Percentiles rank a stretch among this genome's conserved stretches.
These are phyloP conservation scores for Notamacropus eugenii DNA, from an alignment of 2,797 vertebrate species.

Conservation along the genomic window DNA sequence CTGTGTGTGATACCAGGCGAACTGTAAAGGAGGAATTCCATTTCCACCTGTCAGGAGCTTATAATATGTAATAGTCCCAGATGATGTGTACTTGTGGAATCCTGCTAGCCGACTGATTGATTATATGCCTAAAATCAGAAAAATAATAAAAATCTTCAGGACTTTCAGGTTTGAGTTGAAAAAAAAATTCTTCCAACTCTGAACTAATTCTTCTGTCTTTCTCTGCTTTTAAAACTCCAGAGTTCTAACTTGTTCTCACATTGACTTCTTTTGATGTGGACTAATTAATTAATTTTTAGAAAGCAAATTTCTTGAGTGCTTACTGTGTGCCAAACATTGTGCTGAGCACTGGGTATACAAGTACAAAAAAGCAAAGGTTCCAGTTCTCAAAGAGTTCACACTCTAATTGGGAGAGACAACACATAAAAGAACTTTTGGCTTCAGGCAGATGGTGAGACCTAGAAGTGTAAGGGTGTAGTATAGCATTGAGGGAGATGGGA, in stretches of 20 bases:
- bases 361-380: background rate
- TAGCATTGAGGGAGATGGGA: background rate
- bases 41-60: background rate
- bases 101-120: background rate
- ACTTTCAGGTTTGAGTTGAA: background rate
- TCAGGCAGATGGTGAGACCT: too few species aligned
- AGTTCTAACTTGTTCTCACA: background rate
- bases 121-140: background rate
- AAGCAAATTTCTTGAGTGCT: background rate
- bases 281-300: background rate
- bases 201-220: slow-evolving; percentile 25
- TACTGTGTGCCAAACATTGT: background rate
- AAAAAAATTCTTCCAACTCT: background rate
- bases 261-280: background rate
- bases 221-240: slow-evolving; percentile 18
- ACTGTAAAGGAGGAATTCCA: background rate
- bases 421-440: background rate
- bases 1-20: background rate
- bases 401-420: too few species aligned
- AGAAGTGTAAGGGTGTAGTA: background rate
- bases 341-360: background rate
- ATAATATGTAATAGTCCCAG: background rate
- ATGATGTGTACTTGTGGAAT: background rate
- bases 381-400: background rate
- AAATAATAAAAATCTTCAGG: background rate